Evolutionary conservation across 2,888 invertebrate genomes (phyloP), one percentile per base, ranked within the genome.

Genomic region (Brachyptera risi): DNA sequence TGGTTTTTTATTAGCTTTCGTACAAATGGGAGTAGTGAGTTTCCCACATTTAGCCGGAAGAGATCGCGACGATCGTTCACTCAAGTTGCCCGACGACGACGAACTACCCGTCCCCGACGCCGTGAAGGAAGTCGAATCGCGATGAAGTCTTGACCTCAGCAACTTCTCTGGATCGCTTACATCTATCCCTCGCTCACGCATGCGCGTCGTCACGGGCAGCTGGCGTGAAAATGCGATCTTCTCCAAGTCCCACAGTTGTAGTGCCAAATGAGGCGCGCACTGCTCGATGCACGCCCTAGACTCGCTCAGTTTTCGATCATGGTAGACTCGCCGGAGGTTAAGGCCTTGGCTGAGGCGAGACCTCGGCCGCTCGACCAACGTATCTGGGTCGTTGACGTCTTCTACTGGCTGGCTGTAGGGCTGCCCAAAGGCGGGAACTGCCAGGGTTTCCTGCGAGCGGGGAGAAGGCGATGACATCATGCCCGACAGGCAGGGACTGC

Each of bases 211-310:
- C n/a, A 73, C 60, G 13, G 75, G 73, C 49, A 77, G 65, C 62
- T 72, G 65, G 2, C 69, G 63, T 2, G 73, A 69, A 40, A 79
- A 67, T 61, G 76, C 73, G 0, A 79, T 72, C 1, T 79, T 78
- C 13, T 76, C 73, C 38, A 80, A 76, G 9, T 79, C 78, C 62
- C 74, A 73, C 31, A 80, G 75, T 62, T 76, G 76, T 61, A 84
- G 70, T 0, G 83, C 81, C 47, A 83, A 72, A 71, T 82, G 82
- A 0, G 85, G 84, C 0, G 83, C 83, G 0, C 83, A 80, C 47
- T 77, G 73, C 3, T 74, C 75, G 1, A 84, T 81, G 15, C 79
- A 77, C 17, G 74, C 70, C n/a, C 72, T 69, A 78, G 82, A 80
- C 81, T 83, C 69, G 4, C 40, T 54, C 37, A 58, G 62, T 7